Evolutionary conservation across 2,113 vertebrate genomes (phyloP), one percentile per base, ranked within the genome.

Genomic region (Phocoena phocoena): DNA sequence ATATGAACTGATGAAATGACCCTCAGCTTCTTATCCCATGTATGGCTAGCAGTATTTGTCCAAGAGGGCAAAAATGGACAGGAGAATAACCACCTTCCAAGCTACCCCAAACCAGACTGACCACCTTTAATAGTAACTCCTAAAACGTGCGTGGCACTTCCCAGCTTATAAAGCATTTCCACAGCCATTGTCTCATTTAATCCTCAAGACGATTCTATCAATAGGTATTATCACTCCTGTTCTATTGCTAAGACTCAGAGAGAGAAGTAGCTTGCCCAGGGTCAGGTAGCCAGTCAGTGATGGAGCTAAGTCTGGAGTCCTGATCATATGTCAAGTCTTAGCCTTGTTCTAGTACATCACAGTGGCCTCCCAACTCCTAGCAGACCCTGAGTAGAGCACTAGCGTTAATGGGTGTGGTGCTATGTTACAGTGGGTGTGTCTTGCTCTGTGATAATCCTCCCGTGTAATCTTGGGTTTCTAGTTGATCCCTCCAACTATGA

Each of bases 81-180:
- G 9, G 5, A 95, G 15, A 63, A 82, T 14, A 58, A 88, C 88
- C 47, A 14, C 33, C 71, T 85, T 25, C 36, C 65, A 26, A 58
- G 44, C 33, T 13, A 28, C 9, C 15, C 33, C 10, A 60, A 50
- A 36, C 38, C 18, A 47, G 18, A 55, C 6, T 18, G 15, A 88
- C 36, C 58, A 0, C 38, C 47, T 60, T 85, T 31, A 41, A 73
- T 11, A 60, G 17, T n/a, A 86, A 80, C 68, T 85, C 25, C 88
- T 96, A 76, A 70, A 71, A 28, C 6, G 1, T 41, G 3, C 8
- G 28, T 13, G 60, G 44, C 8, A 70, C 15, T n/a, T 65, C 20
- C 58, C 41, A 96, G 12, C 53, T 67, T 83, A 68, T 5, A 89
- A 55, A 85, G 17, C 33, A 70, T 70, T 63, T 96, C 50, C 33